Base-by-base conservation (phyloP, 1,140 invertebrate genomes). In the Pentalonia nigronervosa region DNA sequence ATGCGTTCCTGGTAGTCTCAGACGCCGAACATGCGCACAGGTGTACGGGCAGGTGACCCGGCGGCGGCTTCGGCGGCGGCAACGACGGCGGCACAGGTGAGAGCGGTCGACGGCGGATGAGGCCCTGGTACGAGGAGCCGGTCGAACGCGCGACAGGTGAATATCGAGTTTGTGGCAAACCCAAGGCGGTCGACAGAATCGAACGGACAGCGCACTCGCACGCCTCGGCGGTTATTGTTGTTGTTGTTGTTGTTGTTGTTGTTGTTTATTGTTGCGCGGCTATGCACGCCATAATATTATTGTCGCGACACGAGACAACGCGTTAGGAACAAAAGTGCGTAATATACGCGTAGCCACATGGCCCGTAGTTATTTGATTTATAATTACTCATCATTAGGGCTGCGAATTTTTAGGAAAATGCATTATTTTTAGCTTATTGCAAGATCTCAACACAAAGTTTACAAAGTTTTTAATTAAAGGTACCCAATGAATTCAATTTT, bases 91-190 rank as follows among this genome's bases (percentile, higher is more conserved):
- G 87, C 87, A 53, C 87, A 89, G 87, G 87, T 89, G n/a, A 89
- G 48, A 89, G 48, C n/a, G n/a, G 48, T 53, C 34, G 8, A 53
- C 11, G 1, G 4, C 87, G 20, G 87, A 50, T 89, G 48, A 25
- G 2, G n/a, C 50, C 87, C 87, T 89, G 87, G 87, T 89, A 89
- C n/a, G 17, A 21, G 23, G 34, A 53, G 48, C 87, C 48, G 48
- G 48, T 34, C 7, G 87, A 89, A 89, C 87, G 87, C n/a, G 48
- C 87, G 87, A 89, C 87, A 89, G 87, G 87, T 89, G 87, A 89
- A 53, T n/a, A n/a, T 53, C 34, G 47, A 89, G 48, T 23, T 9
- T 9, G 48, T 2, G 30, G 47, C 8, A 41, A 23, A 14, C 25
- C 41, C 87, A n/a, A n/a, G 87, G n/a, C n/a, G 30, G n/a, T 50